phyloP scores from a whole-genome alignment of 2,888 invertebrate genomes.

The Eupithecia insigniata region DNA sequence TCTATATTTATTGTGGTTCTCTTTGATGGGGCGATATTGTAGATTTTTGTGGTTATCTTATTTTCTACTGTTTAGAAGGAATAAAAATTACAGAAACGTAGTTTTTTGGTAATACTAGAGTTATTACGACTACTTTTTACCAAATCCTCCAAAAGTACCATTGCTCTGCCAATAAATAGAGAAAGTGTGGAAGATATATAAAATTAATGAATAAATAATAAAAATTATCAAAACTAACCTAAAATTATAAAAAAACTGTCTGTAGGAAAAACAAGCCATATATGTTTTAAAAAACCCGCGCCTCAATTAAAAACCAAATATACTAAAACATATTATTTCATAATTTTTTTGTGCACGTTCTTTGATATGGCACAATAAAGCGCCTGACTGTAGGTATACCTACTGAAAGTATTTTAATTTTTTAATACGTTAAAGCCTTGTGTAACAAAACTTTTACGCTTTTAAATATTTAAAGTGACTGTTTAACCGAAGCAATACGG shows the following conservation, averaged over 20 bases:
- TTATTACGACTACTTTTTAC: too few species aligned
- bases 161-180: background rate
- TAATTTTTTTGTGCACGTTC: background rate
- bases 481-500: conserved; percentile 6
- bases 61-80: background rate
- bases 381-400: conserved; percentile 1
- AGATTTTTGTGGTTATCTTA: background rate
- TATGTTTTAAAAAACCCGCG: background rate
- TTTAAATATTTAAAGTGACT: conserved; percentile 9
- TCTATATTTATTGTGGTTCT: background rate
- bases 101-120: background rate
- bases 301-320: background rate
- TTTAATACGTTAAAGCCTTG: conserved; percentile 2
- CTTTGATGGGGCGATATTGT: background rate
- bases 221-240: background rate
- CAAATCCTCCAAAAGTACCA: background rate
- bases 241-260: too few species aligned
- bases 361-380: background rate
- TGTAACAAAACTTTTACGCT: conserved; percentile 12
- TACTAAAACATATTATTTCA: background rate
- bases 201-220: background rate
- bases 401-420: conserved; percentile 11
- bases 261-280: background rate
- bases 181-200: background rate
- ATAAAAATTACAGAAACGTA: background rate